Evolutionary conservation across 1,140 invertebrate genomes (phyloP).

Genomic region (Druon quercuslanigerum): DNA sequence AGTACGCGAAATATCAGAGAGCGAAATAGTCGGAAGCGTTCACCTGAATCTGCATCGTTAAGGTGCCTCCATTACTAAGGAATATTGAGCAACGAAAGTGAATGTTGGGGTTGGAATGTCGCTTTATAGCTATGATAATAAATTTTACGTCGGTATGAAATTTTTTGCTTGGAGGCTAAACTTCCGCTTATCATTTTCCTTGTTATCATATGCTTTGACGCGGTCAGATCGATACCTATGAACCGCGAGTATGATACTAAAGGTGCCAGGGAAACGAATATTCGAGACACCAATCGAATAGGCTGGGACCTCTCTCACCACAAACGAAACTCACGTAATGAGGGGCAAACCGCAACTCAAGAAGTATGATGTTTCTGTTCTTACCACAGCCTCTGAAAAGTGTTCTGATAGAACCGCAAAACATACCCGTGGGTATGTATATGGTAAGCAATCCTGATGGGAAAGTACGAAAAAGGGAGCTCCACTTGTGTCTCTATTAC

Average conservation of each 20-base stretch:
- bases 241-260: background rate
- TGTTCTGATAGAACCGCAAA: slow-evolving; percentile 5
- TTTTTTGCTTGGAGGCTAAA: background rate
- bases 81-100: too few species aligned
- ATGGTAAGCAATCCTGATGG: background rate
- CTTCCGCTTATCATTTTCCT: background rate
- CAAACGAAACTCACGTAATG: slow-evolving; percentile 59
- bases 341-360: slow-evolving; percentile 55
- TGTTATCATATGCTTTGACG: background rate
- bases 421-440: background rate
- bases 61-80: too few species aligned
- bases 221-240: background rate
- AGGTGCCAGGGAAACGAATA: background rate
- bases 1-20: too few species aligned
- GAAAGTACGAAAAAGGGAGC: background rate
- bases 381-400: slow-evolving; percentile 10
- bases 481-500: background rate
- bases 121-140: too few species aligned
- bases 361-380: background rate
- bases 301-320: slow-evolving; percentile 5
- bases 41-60: too few species aligned
- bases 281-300: background rate
- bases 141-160: too few species aligned
- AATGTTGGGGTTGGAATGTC: too few species aligned
- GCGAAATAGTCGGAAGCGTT: too few species aligned